phyloP scores from a whole-genome alignment of 1,140 invertebrate species.

The Melanaphis sacchari region DNA sequence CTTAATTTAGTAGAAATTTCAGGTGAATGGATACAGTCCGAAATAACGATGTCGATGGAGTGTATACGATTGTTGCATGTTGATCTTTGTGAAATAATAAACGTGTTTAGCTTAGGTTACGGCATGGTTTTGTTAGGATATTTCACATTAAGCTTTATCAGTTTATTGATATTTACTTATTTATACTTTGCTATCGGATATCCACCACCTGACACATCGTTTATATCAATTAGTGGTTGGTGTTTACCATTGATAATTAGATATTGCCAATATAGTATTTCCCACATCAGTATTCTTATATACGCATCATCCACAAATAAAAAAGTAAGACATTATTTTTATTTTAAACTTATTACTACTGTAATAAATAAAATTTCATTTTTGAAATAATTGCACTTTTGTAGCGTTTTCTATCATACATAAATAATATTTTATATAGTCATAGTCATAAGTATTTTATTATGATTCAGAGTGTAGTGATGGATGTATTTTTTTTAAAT shows the following conservation, averaged over 20 bases:
- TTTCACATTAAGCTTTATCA: background rate
- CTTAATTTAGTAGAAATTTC: background rate
- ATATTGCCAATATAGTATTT: background rate
- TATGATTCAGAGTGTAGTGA: no score
- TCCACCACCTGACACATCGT: background rate
- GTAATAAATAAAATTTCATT: no score
- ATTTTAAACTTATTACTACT: background rate
- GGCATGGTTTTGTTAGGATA: background rate
- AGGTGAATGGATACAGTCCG: background rate
- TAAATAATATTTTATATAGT: no score
- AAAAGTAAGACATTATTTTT: background rate
- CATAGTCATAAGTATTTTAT: no score
- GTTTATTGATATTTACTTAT: background rate
- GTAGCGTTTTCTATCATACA: no score
- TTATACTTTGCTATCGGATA: background rate
- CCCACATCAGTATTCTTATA: background rate
- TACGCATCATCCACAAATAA: background rate
- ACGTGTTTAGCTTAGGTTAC: background rate
- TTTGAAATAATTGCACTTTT: no score
- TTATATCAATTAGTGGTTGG: background rate
- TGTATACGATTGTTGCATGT: background rate
- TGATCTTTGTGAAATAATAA: background rate
- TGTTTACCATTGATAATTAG: background rate
- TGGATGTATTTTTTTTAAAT: no score
- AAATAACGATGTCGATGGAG: background rate